Evolutionary conservation across 2,113 vertebrate genomes (phyloP).

Genomic region (Empidonax traillii): DNA sequence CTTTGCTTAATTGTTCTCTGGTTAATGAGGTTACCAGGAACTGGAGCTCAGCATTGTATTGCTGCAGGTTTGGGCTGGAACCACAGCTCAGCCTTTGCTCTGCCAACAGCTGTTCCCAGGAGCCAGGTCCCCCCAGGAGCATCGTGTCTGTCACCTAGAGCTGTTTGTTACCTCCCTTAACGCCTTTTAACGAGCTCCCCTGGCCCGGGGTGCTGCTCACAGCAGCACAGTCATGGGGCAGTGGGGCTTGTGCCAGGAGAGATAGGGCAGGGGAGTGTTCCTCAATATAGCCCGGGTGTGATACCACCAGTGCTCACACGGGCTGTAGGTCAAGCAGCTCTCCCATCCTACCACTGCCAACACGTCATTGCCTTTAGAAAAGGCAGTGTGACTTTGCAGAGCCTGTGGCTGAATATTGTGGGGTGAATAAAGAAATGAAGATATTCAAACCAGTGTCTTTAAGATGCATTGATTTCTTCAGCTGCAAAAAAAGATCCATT

Average conservation of each 20-base stretch:
- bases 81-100: neutral
- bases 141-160: neutral
- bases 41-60: neutral
- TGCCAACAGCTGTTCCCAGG: neutral
- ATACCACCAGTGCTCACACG: neutral
- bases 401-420: neutral
- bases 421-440: neutral
- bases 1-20: neutral
- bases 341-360: neutral
- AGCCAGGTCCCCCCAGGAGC: neutral
- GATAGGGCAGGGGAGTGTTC: constrained; percentile 51
- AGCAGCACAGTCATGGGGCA: neutral
- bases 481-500: fast-evolving
- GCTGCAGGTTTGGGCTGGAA: neutral
- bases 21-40: neutral
- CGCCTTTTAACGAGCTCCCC: neutral
- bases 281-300: neutral
- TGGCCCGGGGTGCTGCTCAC: neutral
- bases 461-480: neutral
- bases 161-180: neutral
- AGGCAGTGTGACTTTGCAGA: neutral
- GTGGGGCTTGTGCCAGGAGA: constrained; percentile 33
- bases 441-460: neutral
- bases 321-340: neutral
- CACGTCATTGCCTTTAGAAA: fast-evolving